Conservation (phyloP, 2,113 vertebrate genomes). For the Otolemur garnettii region DNA sequence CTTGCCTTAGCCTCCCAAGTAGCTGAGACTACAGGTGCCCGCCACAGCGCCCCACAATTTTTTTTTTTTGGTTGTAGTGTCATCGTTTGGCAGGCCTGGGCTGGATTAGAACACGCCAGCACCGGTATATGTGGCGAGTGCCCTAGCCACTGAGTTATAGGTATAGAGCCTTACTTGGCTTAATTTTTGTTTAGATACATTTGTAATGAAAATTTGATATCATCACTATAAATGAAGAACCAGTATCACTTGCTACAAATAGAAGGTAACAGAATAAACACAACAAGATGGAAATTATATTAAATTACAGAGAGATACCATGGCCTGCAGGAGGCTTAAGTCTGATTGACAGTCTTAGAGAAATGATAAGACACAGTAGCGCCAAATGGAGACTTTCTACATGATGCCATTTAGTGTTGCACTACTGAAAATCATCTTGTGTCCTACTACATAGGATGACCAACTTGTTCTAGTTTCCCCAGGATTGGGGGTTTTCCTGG, state of each 20-base stretch:
- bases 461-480: background rate
- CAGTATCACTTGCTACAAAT: background rate
- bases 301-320: background rate
- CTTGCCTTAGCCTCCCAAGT: no score
- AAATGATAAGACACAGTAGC: background rate
- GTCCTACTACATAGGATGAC: background rate
- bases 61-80: no score
- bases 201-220: background rate
- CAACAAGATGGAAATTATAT: background rate
- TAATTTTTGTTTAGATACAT: background rate
- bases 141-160: no score
- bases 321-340: background rate
- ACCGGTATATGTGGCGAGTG: no score
- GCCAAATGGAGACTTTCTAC: background rate
- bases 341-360: background rate
- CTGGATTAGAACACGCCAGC: no score
- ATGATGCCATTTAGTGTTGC: background rate
- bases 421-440: background rate
- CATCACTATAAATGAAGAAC: background rate
- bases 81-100: no score
- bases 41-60: no score
- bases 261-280: background rate
- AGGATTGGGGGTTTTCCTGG: background rate
- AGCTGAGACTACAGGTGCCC: no score
- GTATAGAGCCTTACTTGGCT: no score